Percentiles rank a stretch among this genome's conserved stretches.
phyloP scores from a whole-genome alignment of 2,888 invertebrate genomes.

The Trachelus troglodyta region DNA sequence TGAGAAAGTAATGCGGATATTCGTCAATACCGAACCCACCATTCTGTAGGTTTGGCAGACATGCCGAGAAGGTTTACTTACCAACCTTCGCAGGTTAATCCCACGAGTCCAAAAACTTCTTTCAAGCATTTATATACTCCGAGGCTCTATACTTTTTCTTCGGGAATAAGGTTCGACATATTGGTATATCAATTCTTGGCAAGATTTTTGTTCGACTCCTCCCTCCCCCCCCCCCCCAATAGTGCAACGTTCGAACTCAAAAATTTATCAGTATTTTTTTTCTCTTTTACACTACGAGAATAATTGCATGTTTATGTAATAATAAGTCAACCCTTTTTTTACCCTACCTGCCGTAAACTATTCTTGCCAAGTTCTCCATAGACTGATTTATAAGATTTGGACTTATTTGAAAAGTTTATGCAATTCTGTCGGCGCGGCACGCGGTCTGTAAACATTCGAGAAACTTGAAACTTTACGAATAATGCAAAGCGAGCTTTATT shows the following conservation, averaged over 20 bases:
- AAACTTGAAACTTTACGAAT: slow-evolving; percentile 44
- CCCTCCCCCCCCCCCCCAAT: too few relatives aligned
- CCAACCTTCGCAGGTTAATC: not conserved
- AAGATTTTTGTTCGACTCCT: not conserved
- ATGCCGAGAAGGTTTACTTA: not conserved
- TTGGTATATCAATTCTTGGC: not conserved
- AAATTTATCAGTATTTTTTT: not conserved
- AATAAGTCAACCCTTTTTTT: not conserved
- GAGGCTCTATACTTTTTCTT: not conserved
- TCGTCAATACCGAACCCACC: slow-evolving; percentile 17
- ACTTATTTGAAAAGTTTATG: slow-evolving; percentile 62
- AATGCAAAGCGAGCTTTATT: slow-evolving; percentile 33
- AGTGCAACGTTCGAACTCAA: not conserved
- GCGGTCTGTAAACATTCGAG: slow-evolving; percentile 45
- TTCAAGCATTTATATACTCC: not conserved
- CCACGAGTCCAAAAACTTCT: not conserved
- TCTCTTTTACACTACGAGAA: not conserved
- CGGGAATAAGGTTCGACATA: not conserved
- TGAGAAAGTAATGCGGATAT: slow-evolving; percentile 24
- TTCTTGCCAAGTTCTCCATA: slow-evolving; percentile 12
- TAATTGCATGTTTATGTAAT: not conserved
- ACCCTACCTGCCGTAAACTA: not conserved
- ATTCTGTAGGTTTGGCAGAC: not conserved
- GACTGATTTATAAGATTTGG: slow-evolving; percentile 47
- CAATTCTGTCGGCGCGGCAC: slow-evolving; percentile 45